Evolutionary conservation across 2,888 invertebrate species (phyloP).

Genomic region (Drosophila parthenogenetica): DNA sequence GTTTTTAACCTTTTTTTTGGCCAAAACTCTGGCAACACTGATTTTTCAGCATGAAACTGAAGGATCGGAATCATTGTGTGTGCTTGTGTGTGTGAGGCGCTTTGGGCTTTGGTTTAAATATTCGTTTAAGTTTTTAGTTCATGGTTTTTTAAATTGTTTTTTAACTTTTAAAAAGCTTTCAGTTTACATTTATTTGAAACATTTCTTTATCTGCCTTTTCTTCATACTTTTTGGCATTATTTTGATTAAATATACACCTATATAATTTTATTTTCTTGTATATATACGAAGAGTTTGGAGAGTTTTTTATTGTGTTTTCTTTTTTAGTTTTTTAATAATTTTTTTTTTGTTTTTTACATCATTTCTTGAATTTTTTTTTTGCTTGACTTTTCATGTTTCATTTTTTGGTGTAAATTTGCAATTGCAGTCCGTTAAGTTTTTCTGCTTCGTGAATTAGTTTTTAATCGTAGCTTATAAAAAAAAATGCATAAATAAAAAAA

Average conservation of each 20-base stretch:
- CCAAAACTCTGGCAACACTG: not conserved
- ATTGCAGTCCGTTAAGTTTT: constrained; percentile 30
- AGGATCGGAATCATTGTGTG: constrained; percentile 9
- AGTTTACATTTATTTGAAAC: constrained; percentile 81
- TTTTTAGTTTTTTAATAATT: constrained; percentile 1
- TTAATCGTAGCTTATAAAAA: constrained; percentile 31
- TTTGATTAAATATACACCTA: constrained; percentile 74
- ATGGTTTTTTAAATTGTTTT: constrained; percentile 49
- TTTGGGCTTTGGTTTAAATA: constrained; percentile 47
- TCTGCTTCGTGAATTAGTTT: constrained; percentile 32
- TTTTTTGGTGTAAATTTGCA: constrained; percentile 52
- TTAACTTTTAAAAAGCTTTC: constrained; percentile 77
- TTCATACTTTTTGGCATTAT: constrained; percentile 29
- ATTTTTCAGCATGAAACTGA: not conserved
- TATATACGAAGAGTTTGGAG: constrained; percentile 40
- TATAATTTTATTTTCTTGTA: constrained; percentile 29
- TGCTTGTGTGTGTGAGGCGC: constrained; percentile 55
- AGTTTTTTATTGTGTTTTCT: constrained; percentile 26
- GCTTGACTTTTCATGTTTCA: constrained; percentile 24
- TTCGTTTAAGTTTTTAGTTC: constrained; percentile 33
- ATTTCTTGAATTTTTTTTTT: not conserved
- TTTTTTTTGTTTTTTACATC: constrained; percentile 7
- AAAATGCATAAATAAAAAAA: constrained; percentile 26
- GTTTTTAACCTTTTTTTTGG: not conserved
- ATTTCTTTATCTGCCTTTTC: constrained; percentile 56